A percentile compares a stretch with the other conserved stretches of the same genome.
Conservation (phyloP, 1,140 invertebrate species). For the Onthophagus taurus region DNA sequence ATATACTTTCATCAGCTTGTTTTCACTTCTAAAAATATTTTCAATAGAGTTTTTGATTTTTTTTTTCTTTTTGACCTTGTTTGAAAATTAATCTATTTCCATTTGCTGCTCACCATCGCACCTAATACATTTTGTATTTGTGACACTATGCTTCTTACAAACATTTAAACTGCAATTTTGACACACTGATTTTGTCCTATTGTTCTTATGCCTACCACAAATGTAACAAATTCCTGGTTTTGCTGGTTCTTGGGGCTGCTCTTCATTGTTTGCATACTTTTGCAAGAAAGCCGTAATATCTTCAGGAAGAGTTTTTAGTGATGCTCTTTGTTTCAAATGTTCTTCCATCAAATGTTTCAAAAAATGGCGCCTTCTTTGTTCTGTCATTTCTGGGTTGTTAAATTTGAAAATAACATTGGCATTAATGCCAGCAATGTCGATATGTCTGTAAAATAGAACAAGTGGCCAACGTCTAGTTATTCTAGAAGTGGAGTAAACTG, state of each 20-base stretch:
- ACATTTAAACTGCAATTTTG: no score
- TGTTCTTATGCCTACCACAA: neutral
- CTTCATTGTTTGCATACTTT: neutral
- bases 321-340: constrained; percentile 17
- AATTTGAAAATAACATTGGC: constrained; percentile 37
- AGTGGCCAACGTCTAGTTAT: constrained; percentile 43
- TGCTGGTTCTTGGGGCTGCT: neutral
- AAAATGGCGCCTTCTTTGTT: constrained; percentile 35
- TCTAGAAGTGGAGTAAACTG: constrained; percentile 31
- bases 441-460: constrained; percentile 40
- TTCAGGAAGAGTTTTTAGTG: constrained; percentile 10
- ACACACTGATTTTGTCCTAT: no score
- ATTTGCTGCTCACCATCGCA: no score
- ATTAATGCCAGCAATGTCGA: constrained; percentile 44
- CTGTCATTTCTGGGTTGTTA: constrained; percentile 17
- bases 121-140: no score
- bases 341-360: constrained; percentile 36
- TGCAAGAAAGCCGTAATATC: constrained; percentile 13
- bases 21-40: no score
- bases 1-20: no score
- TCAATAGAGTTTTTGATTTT: no score
- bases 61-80: no score
- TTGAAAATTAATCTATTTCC: no score
- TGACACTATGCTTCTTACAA: no score
- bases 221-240: neutral